Evolutionary conservation across 2,888 invertebrate species (phyloP).

Genomic region (Chamaedrilus cognettii): DNA sequence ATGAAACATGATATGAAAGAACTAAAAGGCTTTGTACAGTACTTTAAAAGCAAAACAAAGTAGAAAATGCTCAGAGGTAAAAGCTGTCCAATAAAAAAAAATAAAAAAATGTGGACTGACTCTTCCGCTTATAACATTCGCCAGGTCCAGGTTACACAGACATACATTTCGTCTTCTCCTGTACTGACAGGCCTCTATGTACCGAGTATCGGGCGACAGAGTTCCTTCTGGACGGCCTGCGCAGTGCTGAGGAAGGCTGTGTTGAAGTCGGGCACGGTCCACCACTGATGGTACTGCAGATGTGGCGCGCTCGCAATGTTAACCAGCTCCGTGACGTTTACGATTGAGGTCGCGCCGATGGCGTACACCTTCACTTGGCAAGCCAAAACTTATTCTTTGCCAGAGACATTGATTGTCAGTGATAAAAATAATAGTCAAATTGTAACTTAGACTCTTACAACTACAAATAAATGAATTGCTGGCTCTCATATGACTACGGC

Average conservation of each 20-base stretch:
- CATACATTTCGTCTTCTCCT: too few relatives aligned
- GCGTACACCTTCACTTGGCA: not conserved
- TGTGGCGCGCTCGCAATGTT: constrained; percentile 19
- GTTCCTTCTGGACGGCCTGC: not conserved
- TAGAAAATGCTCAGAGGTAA: not conserved
- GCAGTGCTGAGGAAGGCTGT: not conserved
- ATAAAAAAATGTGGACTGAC: not conserved
- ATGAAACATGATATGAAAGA: too few relatives aligned
- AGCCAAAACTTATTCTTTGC: too few relatives aligned
- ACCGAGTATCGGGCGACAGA: constrained; percentile 20
- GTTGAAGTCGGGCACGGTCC: constrained; percentile 12
- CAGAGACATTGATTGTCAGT: too few relatives aligned
- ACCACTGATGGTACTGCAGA: constrained; percentile 21
- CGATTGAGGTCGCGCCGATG: not conserved
- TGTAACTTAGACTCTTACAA: too few relatives aligned
- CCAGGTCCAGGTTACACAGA: too few relatives aligned
- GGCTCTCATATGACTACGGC: too few relatives aligned
- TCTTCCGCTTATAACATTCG: too few relatives aligned
- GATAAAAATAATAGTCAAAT: too few relatives aligned
- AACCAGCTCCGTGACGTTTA: not conserved
- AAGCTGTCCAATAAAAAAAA: not conserved
- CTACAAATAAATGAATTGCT: too few relatives aligned
- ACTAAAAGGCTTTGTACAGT: not conserved
- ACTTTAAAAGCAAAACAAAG: not conserved
- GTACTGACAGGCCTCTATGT: constrained; percentile 1